A percentile compares a stretch with the other conserved stretches of the same genome.
phyloP scores from a whole-genome alignment of 2,888 invertebrate genomes.

The Aporophyla lueneburgensis region DNA sequence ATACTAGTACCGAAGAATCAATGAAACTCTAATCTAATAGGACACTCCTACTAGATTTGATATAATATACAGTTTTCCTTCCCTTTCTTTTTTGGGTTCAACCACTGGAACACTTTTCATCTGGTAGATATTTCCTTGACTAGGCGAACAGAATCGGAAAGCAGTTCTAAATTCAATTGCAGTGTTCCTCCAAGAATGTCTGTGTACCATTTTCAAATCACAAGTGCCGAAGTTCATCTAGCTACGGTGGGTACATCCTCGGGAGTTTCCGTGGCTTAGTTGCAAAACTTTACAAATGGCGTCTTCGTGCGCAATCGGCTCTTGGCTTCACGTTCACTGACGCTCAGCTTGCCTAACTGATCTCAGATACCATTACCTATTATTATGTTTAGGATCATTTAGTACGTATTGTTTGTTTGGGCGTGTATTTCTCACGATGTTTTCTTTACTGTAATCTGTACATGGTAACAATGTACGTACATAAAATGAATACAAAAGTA shows the following conservation, averaged over 20 bases:
- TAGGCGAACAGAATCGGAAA: slow-evolving; percentile 16
- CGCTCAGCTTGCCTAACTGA: slow-evolving; percentile 60
- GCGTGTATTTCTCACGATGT: slow-evolving; percentile 51
- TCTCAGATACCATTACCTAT: slow-evolving; percentile 54
- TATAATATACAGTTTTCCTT: neutral
- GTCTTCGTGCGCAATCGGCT: slow-evolving; percentile 57
- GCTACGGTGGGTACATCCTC: slow-evolving; percentile 36
- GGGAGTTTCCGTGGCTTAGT: slow-evolving; percentile 49
- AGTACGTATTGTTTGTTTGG: slow-evolving; percentile 53
- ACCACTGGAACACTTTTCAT: neutral
- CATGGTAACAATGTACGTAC: neutral
- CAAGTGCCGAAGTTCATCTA: slow-evolving; percentile 27
- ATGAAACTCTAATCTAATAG: no score
- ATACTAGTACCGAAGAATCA: no score
- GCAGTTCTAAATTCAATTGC: slow-evolving; percentile 24
- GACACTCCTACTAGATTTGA: no score
- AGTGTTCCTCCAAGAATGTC: neutral
- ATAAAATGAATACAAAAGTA: neutral
- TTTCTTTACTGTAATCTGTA: slow-evolving; percentile 14
- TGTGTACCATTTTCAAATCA: slow-evolving; percentile 33
- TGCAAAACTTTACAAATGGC: slow-evolving; percentile 62
- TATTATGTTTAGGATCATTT: slow-evolving; percentile 58
- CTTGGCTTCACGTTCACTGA: slow-evolving; percentile 57
- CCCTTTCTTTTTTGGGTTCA: neutral
- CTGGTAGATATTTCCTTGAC: neutral